Evolutionary conservation across 1,140 invertebrate species (phyloP).

Genomic region (Phenacoccus solenopsis): DNA sequence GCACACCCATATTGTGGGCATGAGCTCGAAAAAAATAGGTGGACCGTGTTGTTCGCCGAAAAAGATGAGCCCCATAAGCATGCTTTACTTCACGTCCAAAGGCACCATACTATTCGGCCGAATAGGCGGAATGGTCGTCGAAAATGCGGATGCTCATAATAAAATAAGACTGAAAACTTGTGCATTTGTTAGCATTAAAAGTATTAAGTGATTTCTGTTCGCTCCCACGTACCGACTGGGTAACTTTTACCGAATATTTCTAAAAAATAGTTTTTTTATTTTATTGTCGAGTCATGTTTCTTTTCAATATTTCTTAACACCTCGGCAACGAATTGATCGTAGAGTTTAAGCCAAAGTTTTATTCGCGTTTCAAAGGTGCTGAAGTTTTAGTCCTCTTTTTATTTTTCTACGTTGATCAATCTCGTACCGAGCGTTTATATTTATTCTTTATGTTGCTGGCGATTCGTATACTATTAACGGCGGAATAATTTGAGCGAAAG

Average conservation of each 20-base stretch:
- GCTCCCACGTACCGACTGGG: neutral
- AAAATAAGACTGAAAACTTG: neutral
- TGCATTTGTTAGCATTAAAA: neutral
- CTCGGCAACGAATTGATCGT: neutral
- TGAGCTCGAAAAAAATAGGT: constrained; percentile 52
- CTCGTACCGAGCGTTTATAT: no score
- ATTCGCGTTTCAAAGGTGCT: neutral
- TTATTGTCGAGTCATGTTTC: neutral
- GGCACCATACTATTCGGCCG: constrained; percentile 77
- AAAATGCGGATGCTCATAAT: constrained; percentile 81
- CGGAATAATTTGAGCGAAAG: no score
- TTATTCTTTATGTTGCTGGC: no score
- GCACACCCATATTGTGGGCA: constrained; percentile 64
- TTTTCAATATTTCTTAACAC: neutral
- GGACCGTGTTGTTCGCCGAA: constrained; percentile 82
- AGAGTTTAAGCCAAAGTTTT: neutral
- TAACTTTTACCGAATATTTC: neutral
- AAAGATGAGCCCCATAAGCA: constrained; percentile 76
- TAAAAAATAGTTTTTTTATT: neutral
- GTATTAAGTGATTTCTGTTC: neutral
- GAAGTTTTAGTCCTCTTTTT: neutral
- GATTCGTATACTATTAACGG: no score
- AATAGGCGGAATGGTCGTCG: constrained; percentile 85
- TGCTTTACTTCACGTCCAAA: constrained; percentile 84
- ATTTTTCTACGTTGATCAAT: no score